phyloP scores from a whole-genome alignment of 2,113 vertebrate species.

The Thamnophis sirtalis region DNA sequence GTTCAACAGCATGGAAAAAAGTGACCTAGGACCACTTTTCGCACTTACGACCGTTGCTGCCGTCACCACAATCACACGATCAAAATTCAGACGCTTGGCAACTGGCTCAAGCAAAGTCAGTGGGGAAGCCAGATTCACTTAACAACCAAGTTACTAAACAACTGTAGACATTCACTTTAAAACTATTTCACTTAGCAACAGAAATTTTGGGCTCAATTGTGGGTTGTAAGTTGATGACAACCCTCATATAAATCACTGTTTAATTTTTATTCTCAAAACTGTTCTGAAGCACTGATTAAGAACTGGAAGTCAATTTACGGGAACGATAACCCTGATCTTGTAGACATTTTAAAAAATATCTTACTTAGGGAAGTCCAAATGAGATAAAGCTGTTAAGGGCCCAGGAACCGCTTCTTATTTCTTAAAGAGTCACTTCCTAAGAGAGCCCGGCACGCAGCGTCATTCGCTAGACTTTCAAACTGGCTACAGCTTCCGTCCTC shows the following conservation, averaged over 20 bases:
- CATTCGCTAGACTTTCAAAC: background rate
- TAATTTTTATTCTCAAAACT: background rate
- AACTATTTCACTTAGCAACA: background rate
- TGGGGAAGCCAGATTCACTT: background rate
- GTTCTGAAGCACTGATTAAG: background rate
- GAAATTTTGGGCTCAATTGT: background rate
- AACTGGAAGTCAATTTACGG: background rate
- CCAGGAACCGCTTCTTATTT: background rate
- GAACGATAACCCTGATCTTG: background rate
- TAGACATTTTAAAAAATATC: background rate
- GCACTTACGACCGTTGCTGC: background rate
- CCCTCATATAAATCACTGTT: background rate
- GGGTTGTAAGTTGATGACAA: background rate
- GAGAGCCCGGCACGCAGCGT: background rate
- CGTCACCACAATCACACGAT: background rate
- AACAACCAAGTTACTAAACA: background rate
- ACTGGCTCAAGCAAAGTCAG: background rate
- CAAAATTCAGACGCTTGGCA: background rate
- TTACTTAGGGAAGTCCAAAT: background rate
- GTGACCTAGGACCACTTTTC: too few species aligned
- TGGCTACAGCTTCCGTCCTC: background rate
- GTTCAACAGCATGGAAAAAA: too few species aligned
- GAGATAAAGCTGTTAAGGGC: background rate
- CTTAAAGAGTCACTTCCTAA: background rate
- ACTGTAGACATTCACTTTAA: background rate